Evolutionary conservation across 2,888 invertebrate species (phyloP), one percentile per base, ranked within the genome.

Genomic region (Helleia helle): DNA sequence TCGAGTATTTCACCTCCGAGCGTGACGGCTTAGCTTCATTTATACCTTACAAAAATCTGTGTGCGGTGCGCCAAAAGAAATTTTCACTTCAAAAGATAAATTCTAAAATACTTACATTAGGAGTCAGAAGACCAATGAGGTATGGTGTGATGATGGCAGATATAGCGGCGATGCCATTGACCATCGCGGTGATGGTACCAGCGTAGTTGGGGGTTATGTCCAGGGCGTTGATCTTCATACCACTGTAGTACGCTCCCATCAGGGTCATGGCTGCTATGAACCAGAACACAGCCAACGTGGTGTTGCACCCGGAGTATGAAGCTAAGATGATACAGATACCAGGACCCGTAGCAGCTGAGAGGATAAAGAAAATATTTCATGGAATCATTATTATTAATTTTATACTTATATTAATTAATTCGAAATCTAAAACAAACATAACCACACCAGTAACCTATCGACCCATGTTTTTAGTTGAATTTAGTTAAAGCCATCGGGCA

Each of bases 211-310:
- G 88, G 2, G 88, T 86, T 38, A 90, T 79, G 52, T 90, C 90
- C 24, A 90, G 65, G 0, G 89, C 86, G 54, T 90, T 90, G 31
- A 90, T 88, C 65, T 90, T 89, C 86, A 90, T 87, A 15, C 89
- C 89, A 44, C 90, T 88, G 70, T 91, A 91, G 62, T 89, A 91
- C 1, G 90, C 87, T 0, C 91, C 91, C 90, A 91, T 91, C 12
- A 89, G 85, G 1, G 88, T 88, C 89, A 90, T 87, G 27, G 85
- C 87, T n/a, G 87, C 59, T 8, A 90, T 84, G 55, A 90, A 89
- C 68, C 90, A 85, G 40, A 88, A 79, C 0, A 89, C 86, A 6
- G 86, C 62, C 4, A 83, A 58, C 5, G 80, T 71, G 0, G 83
- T 69, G 48, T 89, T 74, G 48, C 90, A 90, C 11, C 88, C 90